Evolutionary conservation across 2,888 invertebrate genomes (phyloP).

Genomic region (Ganaspis brasiliensis): DNA sequence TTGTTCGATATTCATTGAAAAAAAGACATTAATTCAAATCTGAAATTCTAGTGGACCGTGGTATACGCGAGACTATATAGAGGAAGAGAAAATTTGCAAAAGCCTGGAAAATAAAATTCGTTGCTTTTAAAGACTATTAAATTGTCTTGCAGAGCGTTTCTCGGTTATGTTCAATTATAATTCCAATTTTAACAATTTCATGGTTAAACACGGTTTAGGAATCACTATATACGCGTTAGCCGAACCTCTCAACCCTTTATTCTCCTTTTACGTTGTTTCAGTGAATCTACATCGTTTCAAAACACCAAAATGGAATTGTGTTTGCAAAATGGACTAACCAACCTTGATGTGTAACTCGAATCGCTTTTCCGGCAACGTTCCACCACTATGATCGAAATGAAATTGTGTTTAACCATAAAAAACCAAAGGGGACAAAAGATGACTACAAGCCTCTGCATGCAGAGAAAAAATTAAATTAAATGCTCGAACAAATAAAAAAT

Average conservation of each 20-base stretch:
- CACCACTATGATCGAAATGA: conserved; percentile 15
- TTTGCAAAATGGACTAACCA: conserved; percentile 20
- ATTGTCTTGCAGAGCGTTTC: conserved; percentile 10
- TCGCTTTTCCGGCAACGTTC: not conserved
- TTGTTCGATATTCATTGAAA: conserved; percentile 29
- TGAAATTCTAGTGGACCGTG: not conserved
- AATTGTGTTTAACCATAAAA: conserved; percentile 24
- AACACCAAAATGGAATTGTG: conserved; percentile 36
- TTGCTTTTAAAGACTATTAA: conserved; percentile 10
- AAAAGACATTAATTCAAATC: conserved; percentile 32
- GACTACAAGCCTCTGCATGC: not conserved
- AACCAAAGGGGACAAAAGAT: not conserved
- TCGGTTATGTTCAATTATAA: conserved; percentile 56
- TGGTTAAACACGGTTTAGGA: conserved; percentile 56
- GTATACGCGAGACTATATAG: not conserved
- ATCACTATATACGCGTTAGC: not conserved
- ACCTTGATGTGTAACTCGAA: conserved; percentile 15
- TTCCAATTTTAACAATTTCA: conserved; percentile 59
- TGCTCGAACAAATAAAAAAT: not conserved
- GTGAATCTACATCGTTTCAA: conserved; percentile 37
- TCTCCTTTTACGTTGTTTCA: conserved; percentile 6
- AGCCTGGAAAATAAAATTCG: conserved; percentile 2
- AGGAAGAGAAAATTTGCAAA: not conserved
- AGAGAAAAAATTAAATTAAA: not conserved
- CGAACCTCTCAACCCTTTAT: conserved; percentile 9